Percentiles rank a stretch among this genome's conserved stretches.
Conservation (phyloP, 2,797 vertebrate genomes). For the Xenopus petersii region DNA sequence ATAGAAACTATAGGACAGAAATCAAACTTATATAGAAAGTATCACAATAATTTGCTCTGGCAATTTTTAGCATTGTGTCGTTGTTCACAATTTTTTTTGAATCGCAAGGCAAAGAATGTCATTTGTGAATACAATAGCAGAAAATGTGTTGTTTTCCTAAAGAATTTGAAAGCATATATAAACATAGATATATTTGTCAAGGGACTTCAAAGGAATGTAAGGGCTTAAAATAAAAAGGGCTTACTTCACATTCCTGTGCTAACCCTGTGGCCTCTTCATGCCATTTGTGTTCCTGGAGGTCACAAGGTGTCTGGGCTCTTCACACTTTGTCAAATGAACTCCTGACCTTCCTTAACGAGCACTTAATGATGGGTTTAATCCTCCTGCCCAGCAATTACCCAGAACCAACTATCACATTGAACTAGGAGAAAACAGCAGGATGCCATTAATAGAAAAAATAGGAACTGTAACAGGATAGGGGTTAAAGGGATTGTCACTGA, state of each 20-base stretch:
- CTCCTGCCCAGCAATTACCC: conserved; percentile 58
- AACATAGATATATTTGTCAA: not conserved
- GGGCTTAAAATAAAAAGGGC: conserved; percentile 55
- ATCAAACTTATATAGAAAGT: too few species aligned
- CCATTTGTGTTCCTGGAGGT: conserved; percentile 56
- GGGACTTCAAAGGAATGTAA: conserved; percentile 62
- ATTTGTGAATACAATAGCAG: not conserved
- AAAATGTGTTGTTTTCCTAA: not conserved
- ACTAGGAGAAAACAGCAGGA: conserved; percentile 43
- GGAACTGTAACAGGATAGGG: conserved; percentile 9
- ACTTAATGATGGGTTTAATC: conserved; percentile 53
- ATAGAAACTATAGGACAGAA: too few species aligned
- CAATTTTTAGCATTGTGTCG: too few species aligned
- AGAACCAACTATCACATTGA: conserved; percentile 54
- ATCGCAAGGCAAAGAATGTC: too few species aligned
- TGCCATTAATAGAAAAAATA: conserved; percentile 7
- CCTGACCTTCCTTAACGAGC: conserved; percentile 41
- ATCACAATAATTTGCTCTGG: too few species aligned
- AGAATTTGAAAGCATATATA: not conserved
- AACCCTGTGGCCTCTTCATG: conserved; percentile 56
- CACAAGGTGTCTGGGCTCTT: conserved; percentile 56
- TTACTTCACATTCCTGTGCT: conserved; percentile 58
- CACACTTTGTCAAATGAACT: conserved; percentile 56
- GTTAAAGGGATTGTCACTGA: not conserved
- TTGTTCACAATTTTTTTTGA: too few species aligned